Conservation (phyloP, 2,113 vertebrate genomes). For the Elephantulus edwardii region DNA sequence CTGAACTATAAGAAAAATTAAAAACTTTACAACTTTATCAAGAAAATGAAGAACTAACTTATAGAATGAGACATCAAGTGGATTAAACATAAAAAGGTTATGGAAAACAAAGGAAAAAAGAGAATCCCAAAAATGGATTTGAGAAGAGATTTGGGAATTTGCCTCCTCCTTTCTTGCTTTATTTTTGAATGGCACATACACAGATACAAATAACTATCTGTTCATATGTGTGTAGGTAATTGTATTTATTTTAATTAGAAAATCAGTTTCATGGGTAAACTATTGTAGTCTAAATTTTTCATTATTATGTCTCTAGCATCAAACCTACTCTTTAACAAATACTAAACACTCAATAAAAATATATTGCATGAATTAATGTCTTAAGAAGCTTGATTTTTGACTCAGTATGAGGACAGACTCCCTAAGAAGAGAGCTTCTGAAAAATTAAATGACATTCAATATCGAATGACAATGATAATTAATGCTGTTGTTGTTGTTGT, state of each 20-base stretch:
- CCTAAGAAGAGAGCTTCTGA: background rate
- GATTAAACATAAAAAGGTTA: background rate
- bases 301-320: background rate
- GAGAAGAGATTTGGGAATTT: background rate
- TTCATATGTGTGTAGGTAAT: background rate
- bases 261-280: background rate
- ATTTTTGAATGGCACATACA: background rate
- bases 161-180: background rate
- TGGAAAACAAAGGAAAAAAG: background rate
- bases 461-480: background rate
- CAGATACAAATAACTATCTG: background rate
- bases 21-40: background rate
- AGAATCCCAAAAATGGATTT: background rate
- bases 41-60: background rate
- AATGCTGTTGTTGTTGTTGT: too few species aligned
- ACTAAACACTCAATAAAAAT: background rate
- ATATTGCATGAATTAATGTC: background rate
- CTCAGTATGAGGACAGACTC: background rate
- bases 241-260: slow-evolving; percentile 3
- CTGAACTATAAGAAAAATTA: background rate
- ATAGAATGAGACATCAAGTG: background rate
- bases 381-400: background rate
- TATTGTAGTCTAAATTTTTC: background rate
- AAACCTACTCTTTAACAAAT: background rate
- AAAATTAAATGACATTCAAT: background rate